Percentiles rank a stretch among this genome's conserved stretches.
Conservation (phyloP, 2,797 vertebrate genomes). For the Lutjanus argentimaculatus region DNA sequence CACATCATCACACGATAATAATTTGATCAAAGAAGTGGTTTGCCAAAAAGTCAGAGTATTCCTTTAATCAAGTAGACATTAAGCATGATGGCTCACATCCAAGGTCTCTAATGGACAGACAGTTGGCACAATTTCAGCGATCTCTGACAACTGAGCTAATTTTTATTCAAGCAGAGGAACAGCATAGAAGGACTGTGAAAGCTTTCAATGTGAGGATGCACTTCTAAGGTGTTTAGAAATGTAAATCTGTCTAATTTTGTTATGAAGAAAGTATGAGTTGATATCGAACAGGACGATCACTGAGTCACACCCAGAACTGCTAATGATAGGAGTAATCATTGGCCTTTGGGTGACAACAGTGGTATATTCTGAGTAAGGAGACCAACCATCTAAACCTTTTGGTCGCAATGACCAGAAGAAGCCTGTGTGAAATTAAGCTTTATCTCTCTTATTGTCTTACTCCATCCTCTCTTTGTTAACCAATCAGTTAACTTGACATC, state of each 20-base stretch:
- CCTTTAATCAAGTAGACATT: slow-evolving; percentile 51
- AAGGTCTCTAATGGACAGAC: slow-evolving; percentile 54
- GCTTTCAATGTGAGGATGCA: neutral
- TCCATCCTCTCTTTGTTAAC: neutral
- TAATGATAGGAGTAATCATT: neutral
- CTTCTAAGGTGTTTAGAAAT: slow-evolving; percentile 11
- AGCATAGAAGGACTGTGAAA: neutral
- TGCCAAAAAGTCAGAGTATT: slow-evolving; percentile 37
- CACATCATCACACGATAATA: slow-evolving; percentile 22
- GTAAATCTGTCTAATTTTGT: slow-evolving; percentile 9
- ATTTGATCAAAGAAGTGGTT: slow-evolving; percentile 22
- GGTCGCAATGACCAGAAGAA: neutral
- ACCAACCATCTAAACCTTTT: neutral
- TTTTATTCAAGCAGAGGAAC: slow-evolving; percentile 34
- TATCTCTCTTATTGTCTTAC: neutral
- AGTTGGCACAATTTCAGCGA: slow-evolving; percentile 42
- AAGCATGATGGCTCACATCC: slow-evolving; percentile 49
- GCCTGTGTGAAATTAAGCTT: neutral
- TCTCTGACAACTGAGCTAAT: slow-evolving; percentile 36
- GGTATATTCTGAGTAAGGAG: neutral
- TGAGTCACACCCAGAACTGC: neutral
- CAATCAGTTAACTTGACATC: neutral
- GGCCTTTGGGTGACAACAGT: slow-evolving; percentile 2
- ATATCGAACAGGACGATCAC: neutral
- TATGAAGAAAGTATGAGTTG: neutral